phyloP scores from a whole-genome alignment of 2,797 vertebrate species.

The Arvicola amphibius region DNA sequence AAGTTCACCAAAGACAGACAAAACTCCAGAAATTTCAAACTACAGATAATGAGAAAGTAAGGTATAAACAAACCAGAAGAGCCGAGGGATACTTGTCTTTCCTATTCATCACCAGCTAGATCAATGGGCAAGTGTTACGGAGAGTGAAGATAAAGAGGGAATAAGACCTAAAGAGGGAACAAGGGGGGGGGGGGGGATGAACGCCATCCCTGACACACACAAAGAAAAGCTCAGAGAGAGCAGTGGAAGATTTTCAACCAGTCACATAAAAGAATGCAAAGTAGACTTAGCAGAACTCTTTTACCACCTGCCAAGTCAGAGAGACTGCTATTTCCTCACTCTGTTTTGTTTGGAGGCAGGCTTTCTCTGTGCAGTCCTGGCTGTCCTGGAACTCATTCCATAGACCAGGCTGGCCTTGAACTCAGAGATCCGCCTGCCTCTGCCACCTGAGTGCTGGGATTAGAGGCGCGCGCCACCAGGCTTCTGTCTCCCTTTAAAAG shows the following conservation, averaged over 20 bases:
- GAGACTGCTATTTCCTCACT: not conserved
- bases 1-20: not conserved
- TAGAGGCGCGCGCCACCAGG: not conserved
- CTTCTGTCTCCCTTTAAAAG: not conserved
- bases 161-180: no score
- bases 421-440: not conserved
- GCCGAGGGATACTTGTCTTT: not conserved
- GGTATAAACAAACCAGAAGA: not conserved
- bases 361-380: not conserved
- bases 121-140: not conserved
- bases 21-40: not conserved
- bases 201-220: not conserved
- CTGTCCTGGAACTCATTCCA: not conserved
- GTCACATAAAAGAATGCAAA: not conserved
- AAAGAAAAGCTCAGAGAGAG: not conserved
- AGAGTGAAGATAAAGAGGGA: not conserved
- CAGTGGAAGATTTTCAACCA: not conserved
- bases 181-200: no score
- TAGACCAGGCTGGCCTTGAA: not conserved
- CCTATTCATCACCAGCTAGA: not conserved
- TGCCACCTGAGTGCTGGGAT: not conserved
- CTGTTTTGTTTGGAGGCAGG: not conserved
- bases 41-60: not conserved
- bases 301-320: not conserved
- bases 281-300: not conserved